Base-by-base conservation (phyloP, 2,888 invertebrate genomes). In the Acanthopleura granulata region DNA sequence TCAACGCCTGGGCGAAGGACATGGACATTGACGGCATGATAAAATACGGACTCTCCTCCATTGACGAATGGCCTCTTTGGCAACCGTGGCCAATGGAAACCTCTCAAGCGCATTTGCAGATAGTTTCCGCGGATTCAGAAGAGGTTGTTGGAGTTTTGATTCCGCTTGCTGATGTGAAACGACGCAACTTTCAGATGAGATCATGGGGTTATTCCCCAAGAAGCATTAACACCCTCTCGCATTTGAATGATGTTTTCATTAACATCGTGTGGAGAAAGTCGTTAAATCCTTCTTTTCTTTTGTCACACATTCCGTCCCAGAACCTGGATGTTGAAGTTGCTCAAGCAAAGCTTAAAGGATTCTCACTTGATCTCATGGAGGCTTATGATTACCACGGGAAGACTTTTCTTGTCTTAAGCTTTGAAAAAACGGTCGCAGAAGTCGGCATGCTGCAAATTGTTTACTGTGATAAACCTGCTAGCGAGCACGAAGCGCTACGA, bases 1-100 rank as follows among this genome's bases (percentile, higher is more conserved):
- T 87, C 57, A 89, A 89, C 77, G 81, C 86, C 66, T 87, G 87
- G 86, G 81, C 88, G 9, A 79, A 81, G 25, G 88, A 88, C 73
- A 82, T 80, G 74, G 88, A 88, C 73, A 76, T 86, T 40, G 84
- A 86, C 76, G 87, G 87, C 0, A 78, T 88, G 12, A 78, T 88
- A 0, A 85, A 84, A 74, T 86, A 82, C 79, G 87, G 83, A 0
- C 72, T 87, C 25, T 82, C 80, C 71, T 72, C 3, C 12, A 29
- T 25, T 49, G 25, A 66, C 40, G 72, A 49, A 40, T 18, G 71
- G 27, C 61, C 50, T 16, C 29, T 25, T n/a, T 40, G 40, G 40
- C 40, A 40, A 40, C 40, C 40, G 9, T 6, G 40, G 40, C 40
- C 9, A 9, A 40, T 40, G 40, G 40, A 40, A 40, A 40, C 40